Evolutionary conservation across 2,888 invertebrate species (phyloP).

Genomic region (Lathronympha strigana): DNA sequence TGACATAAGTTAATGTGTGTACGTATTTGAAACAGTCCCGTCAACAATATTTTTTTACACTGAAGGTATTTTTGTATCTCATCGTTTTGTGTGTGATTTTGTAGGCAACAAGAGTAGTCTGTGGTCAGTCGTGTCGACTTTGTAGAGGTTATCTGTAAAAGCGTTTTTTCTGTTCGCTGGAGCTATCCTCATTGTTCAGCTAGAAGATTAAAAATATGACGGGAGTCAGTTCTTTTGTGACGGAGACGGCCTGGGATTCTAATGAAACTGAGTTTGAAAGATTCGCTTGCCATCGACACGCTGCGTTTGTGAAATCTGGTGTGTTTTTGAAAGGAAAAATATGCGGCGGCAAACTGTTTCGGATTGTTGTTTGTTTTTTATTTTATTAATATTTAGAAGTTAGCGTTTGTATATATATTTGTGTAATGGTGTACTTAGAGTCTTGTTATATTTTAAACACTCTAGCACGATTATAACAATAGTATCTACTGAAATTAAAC

Average conservation of each 20-base stretch:
- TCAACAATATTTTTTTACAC: not conserved
- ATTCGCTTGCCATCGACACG: conserved; percentile 53
- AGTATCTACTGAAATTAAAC: too few relatives aligned
- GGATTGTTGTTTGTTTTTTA: too few relatives aligned
- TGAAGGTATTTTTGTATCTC: conserved; percentile 11
- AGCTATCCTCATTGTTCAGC: conserved; percentile 53
- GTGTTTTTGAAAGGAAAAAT: conserved; percentile 44
- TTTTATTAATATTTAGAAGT: too few relatives aligned
- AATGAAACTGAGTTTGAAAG: conserved; percentile 60
- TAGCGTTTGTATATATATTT: too few relatives aligned
- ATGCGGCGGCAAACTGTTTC: not conserved
- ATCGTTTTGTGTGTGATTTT: not conserved
- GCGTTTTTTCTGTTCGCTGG: conserved; percentile 43
- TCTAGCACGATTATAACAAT: too few relatives aligned
- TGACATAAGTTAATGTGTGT: conserved; percentile 41
- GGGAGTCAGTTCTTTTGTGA: conserved; percentile 57
- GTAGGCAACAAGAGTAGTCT: conserved; percentile 17
- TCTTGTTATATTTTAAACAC: too few relatives aligned
- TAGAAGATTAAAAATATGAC: conserved; percentile 67
- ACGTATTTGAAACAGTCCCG: conserved; percentile 10
- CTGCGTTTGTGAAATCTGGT: conserved; percentile 49
- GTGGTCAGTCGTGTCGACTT: conserved; percentile 16
- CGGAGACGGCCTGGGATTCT: conserved; percentile 55
- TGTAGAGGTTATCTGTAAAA: conserved; percentile 41
- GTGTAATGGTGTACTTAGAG: too few relatives aligned